Percentiles rank a stretch among this genome's conserved stretches.
phyloP scores from a whole-genome alignment of 2,888 invertebrate species.

The Macaria liturata region DNA sequence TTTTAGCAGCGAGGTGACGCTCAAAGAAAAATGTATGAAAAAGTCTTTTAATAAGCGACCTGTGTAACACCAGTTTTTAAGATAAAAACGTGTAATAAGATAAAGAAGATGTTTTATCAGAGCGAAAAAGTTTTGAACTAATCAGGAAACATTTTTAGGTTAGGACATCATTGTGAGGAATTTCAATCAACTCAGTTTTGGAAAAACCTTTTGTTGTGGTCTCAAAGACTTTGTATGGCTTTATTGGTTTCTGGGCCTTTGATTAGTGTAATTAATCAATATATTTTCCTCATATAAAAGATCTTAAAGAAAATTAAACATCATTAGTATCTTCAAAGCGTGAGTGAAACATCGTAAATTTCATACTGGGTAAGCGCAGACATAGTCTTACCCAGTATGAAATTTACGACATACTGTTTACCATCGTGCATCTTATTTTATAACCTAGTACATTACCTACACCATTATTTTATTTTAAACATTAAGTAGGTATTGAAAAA shows the following conservation, averaged over 20 bases:
- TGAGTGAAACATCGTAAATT: too few species aligned
- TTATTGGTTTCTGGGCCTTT: conserved; percentile 5
- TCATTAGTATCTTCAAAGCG: too few species aligned
- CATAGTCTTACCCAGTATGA: too few species aligned
- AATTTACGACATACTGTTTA: too few species aligned
- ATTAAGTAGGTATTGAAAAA: too few species aligned
- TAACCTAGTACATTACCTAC: too few species aligned
- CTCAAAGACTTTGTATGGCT: conserved; percentile 1
- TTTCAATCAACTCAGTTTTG: conserved; percentile 43
- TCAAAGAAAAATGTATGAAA: conserved; percentile 39
- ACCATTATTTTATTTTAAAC: too few species aligned
- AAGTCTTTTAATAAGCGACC: conserved; percentile 42
- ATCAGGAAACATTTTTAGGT: conserved; percentile 41
- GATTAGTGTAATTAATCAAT: conserved; percentile 4
- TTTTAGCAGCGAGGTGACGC: conserved; percentile 31
- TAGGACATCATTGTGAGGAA: conserved; percentile 35
- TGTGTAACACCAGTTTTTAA: conserved; percentile 34
- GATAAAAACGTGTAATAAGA: conserved; percentile 34
- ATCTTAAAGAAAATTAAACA: too few species aligned
- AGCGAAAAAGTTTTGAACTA: conserved; percentile 37
- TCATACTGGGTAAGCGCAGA: too few species aligned
- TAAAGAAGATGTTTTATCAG: conserved; percentile 29
- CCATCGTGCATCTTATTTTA: too few species aligned
- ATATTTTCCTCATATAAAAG: too few species aligned
- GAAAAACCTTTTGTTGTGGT: conserved; percentile 16